phyloP scores from a whole-genome alignment of 2,888 invertebrate species.

The Hypolimnas misippus region DNA sequence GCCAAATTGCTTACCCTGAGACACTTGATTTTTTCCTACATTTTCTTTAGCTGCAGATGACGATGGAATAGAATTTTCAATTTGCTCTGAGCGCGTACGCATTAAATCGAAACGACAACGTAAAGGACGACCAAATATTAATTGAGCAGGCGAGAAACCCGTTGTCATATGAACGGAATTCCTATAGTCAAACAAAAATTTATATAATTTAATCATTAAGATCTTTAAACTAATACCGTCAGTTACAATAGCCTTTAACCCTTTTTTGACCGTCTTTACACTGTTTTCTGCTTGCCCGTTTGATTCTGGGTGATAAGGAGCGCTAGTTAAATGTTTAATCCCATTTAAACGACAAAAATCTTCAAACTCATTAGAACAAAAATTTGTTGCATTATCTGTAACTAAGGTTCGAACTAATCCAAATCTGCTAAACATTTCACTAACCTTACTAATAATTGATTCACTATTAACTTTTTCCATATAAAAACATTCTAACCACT shows the following conservation, averaged over 20 bases:
- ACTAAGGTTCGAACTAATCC: constrained; percentile 32
- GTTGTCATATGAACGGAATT: constrained; percentile 37
- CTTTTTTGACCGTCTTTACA: constrained; percentile 40
- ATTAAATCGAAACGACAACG: constrained; percentile 35
- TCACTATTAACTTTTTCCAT: constrained; percentile 26
- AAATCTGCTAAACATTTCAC: constrained; percentile 32
- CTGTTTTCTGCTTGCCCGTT: constrained; percentile 40
- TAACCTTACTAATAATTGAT: constrained; percentile 23
- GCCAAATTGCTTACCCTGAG: constrained; percentile 25
- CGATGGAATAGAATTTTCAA: not conserved
- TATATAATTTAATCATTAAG: constrained; percentile 27
- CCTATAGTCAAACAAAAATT: constrained; percentile 35
- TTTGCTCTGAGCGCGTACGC: not conserved
- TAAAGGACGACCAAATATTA: constrained; percentile 33
- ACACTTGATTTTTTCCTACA: constrained; percentile 28
- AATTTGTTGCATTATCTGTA: constrained; percentile 39
- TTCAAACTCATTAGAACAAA: constrained; percentile 25
- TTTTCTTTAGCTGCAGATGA: constrained; percentile 20
- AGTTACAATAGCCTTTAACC: constrained; percentile 31
- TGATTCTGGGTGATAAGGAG: constrained; percentile 36
- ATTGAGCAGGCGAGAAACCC: constrained; percentile 28
- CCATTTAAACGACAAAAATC: constrained; percentile 30
- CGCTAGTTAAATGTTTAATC: constrained; percentile 29
- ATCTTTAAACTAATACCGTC: not conserved
- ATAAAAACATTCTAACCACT: constrained; percentile 37